A percentile compares a stretch with the other conserved stretches of the same genome.
Conservation (phyloP, 1,140 invertebrate species). For the Rhagoletis zephyria region DNA sequence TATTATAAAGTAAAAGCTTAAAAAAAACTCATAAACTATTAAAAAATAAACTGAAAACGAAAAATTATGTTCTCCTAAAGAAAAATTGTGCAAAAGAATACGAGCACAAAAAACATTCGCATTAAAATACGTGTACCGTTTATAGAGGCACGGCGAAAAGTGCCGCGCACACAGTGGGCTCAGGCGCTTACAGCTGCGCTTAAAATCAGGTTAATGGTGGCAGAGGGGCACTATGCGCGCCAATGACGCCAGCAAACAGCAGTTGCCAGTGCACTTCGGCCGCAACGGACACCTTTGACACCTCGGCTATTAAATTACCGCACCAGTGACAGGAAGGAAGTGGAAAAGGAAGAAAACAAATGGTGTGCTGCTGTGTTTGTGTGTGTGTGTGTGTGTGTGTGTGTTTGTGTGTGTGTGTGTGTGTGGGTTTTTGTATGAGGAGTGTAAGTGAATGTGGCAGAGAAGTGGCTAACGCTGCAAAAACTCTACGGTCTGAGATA, state of each 20-base stretch:
- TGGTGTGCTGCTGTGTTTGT: background rate
- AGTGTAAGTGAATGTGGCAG: background rate
- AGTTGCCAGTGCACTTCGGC: background rate
- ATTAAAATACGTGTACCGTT: too few species aligned
- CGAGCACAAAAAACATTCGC: background rate
- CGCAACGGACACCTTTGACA: conserved; percentile 32
- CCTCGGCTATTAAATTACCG: conserved; percentile 44
- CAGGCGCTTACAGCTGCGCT: conserved; percentile 2
- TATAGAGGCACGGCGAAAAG: background rate
- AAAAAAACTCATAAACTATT: conserved; percentile 3
- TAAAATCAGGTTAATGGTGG: conserved; percentile 47
- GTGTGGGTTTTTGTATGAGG: background rate
- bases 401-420: background rate
- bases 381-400: background rate
- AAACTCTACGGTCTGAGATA: conserved; percentile 17
- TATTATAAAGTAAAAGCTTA: background rate
- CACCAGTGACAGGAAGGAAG: conserved; percentile 45
- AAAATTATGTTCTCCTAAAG: background rate
- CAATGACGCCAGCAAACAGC: conserved; percentile 9
- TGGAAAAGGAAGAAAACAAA: conserved; percentile 28
- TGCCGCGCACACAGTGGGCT: background rate
- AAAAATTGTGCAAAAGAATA: background rate
- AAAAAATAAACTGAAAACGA: background rate
- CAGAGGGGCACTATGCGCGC: background rate
- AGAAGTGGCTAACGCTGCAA: background rate